Base-by-base conservation (phyloP, 2,888 invertebrate species). In the Urechis unicinctus region DNA sequence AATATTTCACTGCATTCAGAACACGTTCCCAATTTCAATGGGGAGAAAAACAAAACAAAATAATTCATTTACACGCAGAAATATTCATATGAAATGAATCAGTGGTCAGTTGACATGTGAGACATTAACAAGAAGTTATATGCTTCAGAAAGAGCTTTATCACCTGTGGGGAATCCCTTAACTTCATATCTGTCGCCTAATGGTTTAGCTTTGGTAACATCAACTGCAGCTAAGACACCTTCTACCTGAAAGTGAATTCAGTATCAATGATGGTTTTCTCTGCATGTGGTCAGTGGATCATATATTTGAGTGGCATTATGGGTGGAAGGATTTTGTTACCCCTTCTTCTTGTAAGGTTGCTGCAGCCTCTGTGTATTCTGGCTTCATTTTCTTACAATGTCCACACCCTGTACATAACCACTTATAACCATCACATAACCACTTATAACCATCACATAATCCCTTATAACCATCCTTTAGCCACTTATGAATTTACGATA, bases 341-440 rank as follows among this genome's bases (percentile, higher is more conserved):
- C 85, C 83, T 61, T 85, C 83, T 30, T 82, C 78, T 73, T 88
- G 88, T 73, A 91, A 80, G 61, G 79, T 79, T 6, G 84, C 74
- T 0, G 91, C 91, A 0, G 91, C 91, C 61, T 85, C 85, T 64
- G 87, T 87, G 71, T 89, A 91, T 67, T 90, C 89, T 0, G 92
- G 92, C 71, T 92, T 92, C 83, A 92, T 89, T 55, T 72, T 74
- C 63, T 77, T 78, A 66, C 92, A 92, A 74, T 92, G 91, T 0
- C 91, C 91, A 76, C 92, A 92, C 92, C 80, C 80, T 80, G 61
- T n/a, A 53, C 45, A 42, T 41, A 49, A 55, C 36, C 22, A 21
- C 2, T 31, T n/a, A 17, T 9, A 9, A 36, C 80, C 80, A 79
- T 61, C n/a, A 53, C 45, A 42, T 41, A 49, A 55, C 36, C 22